Evolutionary conservation across 2,113 vertebrate genomes (phyloP).

Genomic region (Blennius ocellaris): DNA sequence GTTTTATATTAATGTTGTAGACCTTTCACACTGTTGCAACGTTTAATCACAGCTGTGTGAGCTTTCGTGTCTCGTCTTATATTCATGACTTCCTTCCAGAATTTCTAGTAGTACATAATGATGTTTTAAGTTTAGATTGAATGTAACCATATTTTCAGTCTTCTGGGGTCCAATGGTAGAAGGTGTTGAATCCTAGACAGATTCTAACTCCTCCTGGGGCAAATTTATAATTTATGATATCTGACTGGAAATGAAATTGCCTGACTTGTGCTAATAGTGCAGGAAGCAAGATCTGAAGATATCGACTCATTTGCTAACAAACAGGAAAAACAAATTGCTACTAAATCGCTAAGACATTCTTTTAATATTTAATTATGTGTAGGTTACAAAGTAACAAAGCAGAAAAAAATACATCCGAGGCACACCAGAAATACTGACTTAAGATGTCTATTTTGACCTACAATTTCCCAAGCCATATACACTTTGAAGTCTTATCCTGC

Average conservation of each 20-base stretch:
- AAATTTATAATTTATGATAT: background rate
- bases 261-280: background rate
- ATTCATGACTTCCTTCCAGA: background rate
- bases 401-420: too few species aligned
- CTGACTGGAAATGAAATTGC: background rate
- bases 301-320: background rate
- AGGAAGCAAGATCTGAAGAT: background rate
- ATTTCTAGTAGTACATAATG: background rate
- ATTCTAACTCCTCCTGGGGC: background rate
- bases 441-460: too few species aligned
- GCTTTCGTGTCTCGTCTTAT: background rate
- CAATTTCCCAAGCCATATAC: background rate
- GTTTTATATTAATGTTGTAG: background rate
- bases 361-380: background rate
- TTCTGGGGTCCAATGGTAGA: background rate
- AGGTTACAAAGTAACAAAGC: background rate
- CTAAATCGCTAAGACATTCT: background rate
- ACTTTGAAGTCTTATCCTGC: constrained; percentile 26
- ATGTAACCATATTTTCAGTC: background rate
- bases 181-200: background rate
- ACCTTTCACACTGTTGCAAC: background rate
- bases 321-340: background rate
- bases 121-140: background rate
- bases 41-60: background rate
- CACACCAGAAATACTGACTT: too few species aligned